Evolutionary conservation across 2,797 vertebrate species (phyloP).

Genomic region (Prunella strophiata): DNA sequence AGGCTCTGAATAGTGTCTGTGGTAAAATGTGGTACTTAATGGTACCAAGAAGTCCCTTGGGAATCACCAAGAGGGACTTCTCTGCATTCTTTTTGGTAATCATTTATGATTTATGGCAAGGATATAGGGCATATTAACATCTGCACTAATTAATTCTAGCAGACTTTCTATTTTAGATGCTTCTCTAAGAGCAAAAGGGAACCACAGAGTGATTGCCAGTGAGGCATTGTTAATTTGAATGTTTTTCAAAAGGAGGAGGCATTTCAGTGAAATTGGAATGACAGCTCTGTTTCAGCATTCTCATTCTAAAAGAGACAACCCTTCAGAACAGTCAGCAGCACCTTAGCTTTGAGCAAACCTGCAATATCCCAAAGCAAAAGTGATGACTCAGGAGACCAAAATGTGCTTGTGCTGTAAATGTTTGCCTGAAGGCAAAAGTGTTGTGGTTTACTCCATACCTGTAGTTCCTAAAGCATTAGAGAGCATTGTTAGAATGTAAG

Average conservation of each 20-base stretch:
- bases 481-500: not conserved
- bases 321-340: slow-evolving; percentile 38
- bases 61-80: not conserved
- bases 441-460: not conserved
- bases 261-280: not conserved
- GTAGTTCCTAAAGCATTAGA: not conserved
- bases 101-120: not conserved
- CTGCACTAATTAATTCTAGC: not conserved
- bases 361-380: not conserved
- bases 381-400: slow-evolving; percentile 2
- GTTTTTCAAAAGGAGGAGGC: slow-evolving; percentile 5
- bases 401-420: not conserved
- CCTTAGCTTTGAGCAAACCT: not conserved
- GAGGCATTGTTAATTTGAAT: not conserved
- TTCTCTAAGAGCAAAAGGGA: not conserved
- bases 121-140: not conserved
- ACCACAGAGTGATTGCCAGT: not conserved
- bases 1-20: not conserved
- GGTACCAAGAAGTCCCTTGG: not conserved
- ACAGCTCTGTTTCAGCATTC: not conserved
- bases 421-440: not conserved
- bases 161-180: not conserved
- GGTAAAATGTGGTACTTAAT: not conserved
- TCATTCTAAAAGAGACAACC: not conserved
- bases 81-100: not conserved